Base-by-base conservation (phyloP, 2,797 vertebrate genomes). In the Glossophaga mutica region DNA sequence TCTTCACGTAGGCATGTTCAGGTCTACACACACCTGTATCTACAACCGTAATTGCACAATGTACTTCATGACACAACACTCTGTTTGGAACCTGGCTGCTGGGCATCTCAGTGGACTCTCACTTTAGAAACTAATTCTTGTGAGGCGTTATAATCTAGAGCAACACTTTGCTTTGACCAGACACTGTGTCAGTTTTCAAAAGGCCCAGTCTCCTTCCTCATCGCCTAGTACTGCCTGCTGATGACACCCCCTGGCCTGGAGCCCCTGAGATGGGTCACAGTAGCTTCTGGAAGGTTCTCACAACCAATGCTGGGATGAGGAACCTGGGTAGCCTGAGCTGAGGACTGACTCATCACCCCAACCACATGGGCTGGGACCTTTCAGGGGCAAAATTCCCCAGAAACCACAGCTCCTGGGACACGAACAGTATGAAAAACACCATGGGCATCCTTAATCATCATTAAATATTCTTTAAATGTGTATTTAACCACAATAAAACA, bases 401-500 rank as follows among this genome's bases (percentile, higher is more conserved):
- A 24, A 52, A 10, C 26, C 34, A 5, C 16, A 5, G 29, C 26
- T 10, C 16, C 9, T 0, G 4, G 10, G 57, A 24, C 6, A 6
- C 2, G 15, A 14, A 5, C 5, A 14, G 11, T 5, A 4, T 0
- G n/a, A 18, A 15, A 44, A 18, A 18, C 22, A 37, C 59, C 21
- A 2, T 6, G 1, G 2, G 9, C 10, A 0, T 12, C 11, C 11
- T 48, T 15, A 44, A 4, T 22, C 18, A 21, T 18, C 2, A 3
- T 1, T n/a, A 59, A n/a, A 15, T 8, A 6, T 18, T 5, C 74
- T 52, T 32, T 34, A 44, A 68, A 37, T 29, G 21, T 3, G n/a
- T 0, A 8, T 37, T 3, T 29, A n/a, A 42, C 67, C 1, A 0
- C 3, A 5, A 12, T 29, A 34, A 85, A 42, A 29, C 37, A 18